phyloP scores from a whole-genome alignment of 1,140 invertebrate species.

The Halotydeus destructor region DNA sequence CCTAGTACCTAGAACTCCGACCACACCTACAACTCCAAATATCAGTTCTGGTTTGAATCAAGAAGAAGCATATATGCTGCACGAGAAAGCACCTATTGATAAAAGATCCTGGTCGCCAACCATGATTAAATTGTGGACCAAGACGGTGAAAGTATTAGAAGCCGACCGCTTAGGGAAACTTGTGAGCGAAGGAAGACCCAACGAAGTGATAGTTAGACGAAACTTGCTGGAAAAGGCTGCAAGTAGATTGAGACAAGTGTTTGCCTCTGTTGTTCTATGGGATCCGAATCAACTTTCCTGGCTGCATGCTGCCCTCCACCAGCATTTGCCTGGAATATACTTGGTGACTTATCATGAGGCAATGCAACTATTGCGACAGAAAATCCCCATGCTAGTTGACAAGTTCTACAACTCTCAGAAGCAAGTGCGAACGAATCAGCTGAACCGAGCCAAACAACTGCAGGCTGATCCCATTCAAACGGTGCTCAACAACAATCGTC shows the following conservation, averaged over 20 bases:
- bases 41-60: background rate
- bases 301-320: conserved; percentile 50
- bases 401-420: conserved; percentile 26
- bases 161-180: conserved; percentile 43
- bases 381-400: conserved; percentile 51
- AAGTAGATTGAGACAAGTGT: conserved; percentile 31
- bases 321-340: conserved; percentile 39
- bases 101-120: conserved; percentile 41
- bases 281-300: conserved; percentile 39
- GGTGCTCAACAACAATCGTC: conserved; percentile 13
- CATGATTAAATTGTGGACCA: conserved; percentile 42
- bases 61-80: conserved; percentile 1
- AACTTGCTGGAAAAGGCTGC: conserved; percentile 46
- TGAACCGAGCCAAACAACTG: conserved; percentile 27
- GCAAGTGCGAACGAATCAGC: background rate
- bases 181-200: conserved; percentile 28
- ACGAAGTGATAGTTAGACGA: conserved; percentile 39
- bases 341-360: conserved; percentile 55
- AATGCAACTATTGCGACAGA: conserved; percentile 46
- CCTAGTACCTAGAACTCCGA: conserved; percentile 5
- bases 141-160: conserved; percentile 43
- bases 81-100: background rate
- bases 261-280: conserved; percentile 20
- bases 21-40: too few species aligned
- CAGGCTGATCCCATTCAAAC: conserved; percentile 18